Conservation (phyloP, 2,113 vertebrate genomes). For the Lepisosteus oculatus region DNA sequence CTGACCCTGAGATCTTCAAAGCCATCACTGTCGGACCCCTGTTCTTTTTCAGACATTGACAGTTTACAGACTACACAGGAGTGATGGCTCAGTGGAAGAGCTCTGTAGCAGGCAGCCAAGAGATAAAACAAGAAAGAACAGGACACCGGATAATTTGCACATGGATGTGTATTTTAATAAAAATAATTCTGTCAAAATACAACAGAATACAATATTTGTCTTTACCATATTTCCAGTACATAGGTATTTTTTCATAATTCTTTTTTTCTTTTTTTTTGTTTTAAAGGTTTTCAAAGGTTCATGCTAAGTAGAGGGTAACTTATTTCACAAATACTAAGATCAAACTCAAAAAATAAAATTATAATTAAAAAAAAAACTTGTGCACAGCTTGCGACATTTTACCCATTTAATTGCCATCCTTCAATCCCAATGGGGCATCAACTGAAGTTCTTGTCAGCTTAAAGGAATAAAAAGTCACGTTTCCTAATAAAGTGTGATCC, state of each 20-base stretch:
- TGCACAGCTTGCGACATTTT: slow-evolving; percentile 68
- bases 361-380: slow-evolving; percentile 66
- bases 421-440: slow-evolving; percentile 22
- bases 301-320: slow-evolving; percentile 89
- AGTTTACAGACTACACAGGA: too few relatives aligned
- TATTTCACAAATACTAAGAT: slow-evolving; percentile 83
- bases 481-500: slow-evolving; percentile 5
- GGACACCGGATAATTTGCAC: slow-evolving; percentile 59
- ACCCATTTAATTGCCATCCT: slow-evolving; percentile 35
- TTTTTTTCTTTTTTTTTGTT: slow-evolving; percentile 63
- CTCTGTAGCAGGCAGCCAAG: too few relatives aligned
- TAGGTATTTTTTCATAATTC: slow-evolving; percentile 62
- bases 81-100: too few relatives aligned
- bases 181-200: slow-evolving; percentile 99
- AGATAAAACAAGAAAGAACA: slow-evolving; percentile 24
- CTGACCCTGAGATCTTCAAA: too few relatives aligned
- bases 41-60: too few relatives aligned
- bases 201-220: slow-evolving; percentile 86
- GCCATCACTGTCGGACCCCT: too few relatives aligned
- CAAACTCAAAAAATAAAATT: slow-evolving; percentile 72
- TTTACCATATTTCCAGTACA: slow-evolving; percentile 92
- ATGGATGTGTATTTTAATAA: slow-evolving; percentile 98
- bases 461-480: slow-evolving; percentile 18
- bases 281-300: slow-evolving; percentile 84
- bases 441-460: slow-evolving; percentile 19